These are phyloP conservation scores for Montipora capitata DNA, from an alignment of 92 coral and sea anemone species.

Conservation along the genomic window DNA sequence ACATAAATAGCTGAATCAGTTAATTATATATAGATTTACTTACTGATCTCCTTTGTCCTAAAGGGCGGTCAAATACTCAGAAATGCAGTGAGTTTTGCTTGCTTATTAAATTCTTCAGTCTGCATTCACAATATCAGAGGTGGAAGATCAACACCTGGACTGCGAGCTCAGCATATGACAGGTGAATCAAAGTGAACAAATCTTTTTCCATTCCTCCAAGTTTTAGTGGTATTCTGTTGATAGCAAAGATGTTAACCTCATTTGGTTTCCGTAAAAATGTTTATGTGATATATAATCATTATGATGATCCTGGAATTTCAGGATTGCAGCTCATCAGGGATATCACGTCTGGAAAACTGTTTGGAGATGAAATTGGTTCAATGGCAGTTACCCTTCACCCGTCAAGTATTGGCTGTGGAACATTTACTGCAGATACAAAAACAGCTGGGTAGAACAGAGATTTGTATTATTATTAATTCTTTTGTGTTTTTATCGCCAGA, in stretches of 20 bases:
- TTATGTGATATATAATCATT: not conserved
- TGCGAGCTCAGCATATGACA: slow-evolving; percentile 89
- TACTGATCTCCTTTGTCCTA: not conserved
- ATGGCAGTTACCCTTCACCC: slow-evolving; percentile 85
- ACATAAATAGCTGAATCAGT: too few species aligned
- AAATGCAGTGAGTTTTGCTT: slow-evolving; percentile 85
- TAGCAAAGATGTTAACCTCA: too few species aligned
- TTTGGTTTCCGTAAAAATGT: too few species aligned
- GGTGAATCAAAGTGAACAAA: slow-evolving; percentile 56
- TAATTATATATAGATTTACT: too few species aligned
- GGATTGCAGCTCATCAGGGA: slow-evolving; percentile 95
- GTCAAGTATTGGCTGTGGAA: slow-evolving; percentile 78
- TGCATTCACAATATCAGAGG: slow-evolving; percentile 86
- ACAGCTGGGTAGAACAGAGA: slow-evolving; percentile 88
- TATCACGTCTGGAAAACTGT: slow-evolving; percentile 85
- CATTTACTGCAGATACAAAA: slow-evolving; percentile 87
- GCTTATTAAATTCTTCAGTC: slow-evolving; percentile 81
- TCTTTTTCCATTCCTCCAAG: not conserved
- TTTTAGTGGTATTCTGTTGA: not conserved
- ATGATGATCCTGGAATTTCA: slow-evolving; percentile 6
- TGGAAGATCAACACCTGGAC: slow-evolving; percentile 87
- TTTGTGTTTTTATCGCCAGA: too few species aligned
- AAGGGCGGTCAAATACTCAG: slow-evolving; percentile 75
- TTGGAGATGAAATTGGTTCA: slow-evolving; percentile 94
- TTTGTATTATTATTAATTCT: not conserved